Evolutionary conservation across 1,140 invertebrate species (phyloP), one percentile per base, ranked within the genome.

Genomic region (Melanaphis sacchari): DNA sequence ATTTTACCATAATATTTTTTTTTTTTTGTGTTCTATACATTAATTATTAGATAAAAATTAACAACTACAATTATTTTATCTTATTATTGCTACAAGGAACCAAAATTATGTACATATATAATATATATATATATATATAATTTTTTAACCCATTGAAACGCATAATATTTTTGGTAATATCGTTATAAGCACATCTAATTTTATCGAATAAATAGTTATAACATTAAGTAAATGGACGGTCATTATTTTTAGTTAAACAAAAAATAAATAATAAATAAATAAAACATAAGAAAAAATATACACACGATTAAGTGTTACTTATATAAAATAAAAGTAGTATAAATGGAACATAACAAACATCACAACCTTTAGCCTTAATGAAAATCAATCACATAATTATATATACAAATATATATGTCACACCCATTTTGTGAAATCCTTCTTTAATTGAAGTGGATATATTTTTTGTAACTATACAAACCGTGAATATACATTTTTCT

Each of bases 261-360:
- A 82, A 81, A 92, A 90, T n/a, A 90, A 54, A 88, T 49, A 88
- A 59, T 40, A 41, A 52, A 90, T 26, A 54, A 90, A 54, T 88
- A 88, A 88, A 88, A 88, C 40, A 88, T 52, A 89, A 89, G 38
- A 85, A 46, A 41, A 89, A 52, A 91, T 81, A 81, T 76, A 82
- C 31, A 49, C 43, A 81, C 41, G 15, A 92, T 46, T 91, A 82
- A 41, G 90, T 81, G 24, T 84, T 52, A 82, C n/a, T 49, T 31
- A 49, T 93, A 85, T 18, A 93, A 93, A 81, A 66, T 54, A 66
- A 49, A 52, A 85, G 46, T 54, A 84, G 52, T 54, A 54, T 49
- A 82, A 76, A 82, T 84, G 91, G 91, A 92, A 92, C 91, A 92
- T 92, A 93, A 93, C 91, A 85, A 93, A 93, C 91, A 93, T 93